A percentile compares a stretch with the other conserved stretches of the same genome.
phyloP scores from a whole-genome alignment of 2,888 invertebrate species.

The Abrostola triplasia region DNA sequence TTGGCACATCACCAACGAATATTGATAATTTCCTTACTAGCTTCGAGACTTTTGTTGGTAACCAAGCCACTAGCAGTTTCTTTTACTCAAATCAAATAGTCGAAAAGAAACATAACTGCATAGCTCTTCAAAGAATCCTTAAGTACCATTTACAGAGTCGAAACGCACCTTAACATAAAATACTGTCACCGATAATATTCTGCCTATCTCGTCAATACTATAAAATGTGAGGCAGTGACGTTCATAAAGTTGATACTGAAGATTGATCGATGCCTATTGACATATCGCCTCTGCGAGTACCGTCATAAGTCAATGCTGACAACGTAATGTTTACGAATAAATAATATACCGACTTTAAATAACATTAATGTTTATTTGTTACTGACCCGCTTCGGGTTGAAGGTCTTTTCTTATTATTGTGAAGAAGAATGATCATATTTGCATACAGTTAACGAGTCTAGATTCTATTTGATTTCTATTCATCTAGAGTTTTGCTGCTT shows the following conservation, averaged over 20 bases:
- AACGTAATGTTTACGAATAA: neutral
- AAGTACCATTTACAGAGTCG: no score
- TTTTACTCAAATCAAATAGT: no score
- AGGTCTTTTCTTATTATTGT: no score
- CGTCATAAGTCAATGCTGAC: neutral
- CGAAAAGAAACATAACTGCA: no score
- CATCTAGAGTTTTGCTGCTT: no score
- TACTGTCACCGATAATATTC: constrained; percentile 18
- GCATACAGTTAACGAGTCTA: no score
- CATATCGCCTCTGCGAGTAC: constrained; percentile 8
- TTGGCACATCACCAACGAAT: constrained; percentile 1
- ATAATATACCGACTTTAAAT: neutral
- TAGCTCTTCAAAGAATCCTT: no score
- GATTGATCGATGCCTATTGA: constrained; percentile 42
- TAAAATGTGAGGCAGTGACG: constrained; percentile 34
- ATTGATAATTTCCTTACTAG: neutral
- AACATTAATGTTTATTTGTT: no score
- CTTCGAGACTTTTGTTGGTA: neutral
- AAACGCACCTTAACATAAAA: neutral
- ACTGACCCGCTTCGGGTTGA: no score
- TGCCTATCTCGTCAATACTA: constrained; percentile 24
- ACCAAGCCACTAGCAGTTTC: no score
- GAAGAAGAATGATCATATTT: no score
- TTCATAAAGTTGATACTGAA: constrained; percentile 29
- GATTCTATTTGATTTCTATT: no score